phyloP scores from a whole-genome alignment of 2,888 invertebrate species.

The Disparrhopalites patrizii region DNA sequence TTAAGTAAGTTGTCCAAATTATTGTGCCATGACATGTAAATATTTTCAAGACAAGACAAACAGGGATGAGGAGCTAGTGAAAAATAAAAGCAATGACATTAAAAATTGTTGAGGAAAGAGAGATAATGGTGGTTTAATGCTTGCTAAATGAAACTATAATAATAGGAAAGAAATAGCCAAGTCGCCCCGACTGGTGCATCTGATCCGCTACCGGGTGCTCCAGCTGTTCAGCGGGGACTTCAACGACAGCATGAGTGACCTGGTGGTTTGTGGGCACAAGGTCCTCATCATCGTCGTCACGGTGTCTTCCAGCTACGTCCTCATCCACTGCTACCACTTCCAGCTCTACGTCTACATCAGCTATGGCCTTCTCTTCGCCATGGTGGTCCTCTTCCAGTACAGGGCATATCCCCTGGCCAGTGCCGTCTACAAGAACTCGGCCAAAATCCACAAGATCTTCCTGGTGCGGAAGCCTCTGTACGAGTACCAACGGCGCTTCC shows the following conservation, averaged over 20 bases:
- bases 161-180: neutral
- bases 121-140: too few species aligned
- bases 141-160: too few species aligned
- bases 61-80: too few species aligned
- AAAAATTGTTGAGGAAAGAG: too few species aligned
- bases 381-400: conserved; percentile 1
- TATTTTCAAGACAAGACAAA: too few species aligned
- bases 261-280: conserved; percentile 8
- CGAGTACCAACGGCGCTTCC: neutral
- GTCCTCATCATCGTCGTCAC: neutral
- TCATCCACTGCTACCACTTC: conserved; percentile 5
- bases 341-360: neutral
- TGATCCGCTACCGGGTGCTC: neutral
- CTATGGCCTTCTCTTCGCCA: neutral
- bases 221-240: neutral
- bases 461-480: neutral
- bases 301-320: neutral
- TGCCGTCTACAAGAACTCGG: neutral
- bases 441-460: conserved; percentile 8
- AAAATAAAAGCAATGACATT: too few species aligned
- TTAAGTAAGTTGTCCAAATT: too few species aligned
- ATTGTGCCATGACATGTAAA: too few species aligned
- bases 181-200: neutral
- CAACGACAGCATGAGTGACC: neutral
- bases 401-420: neutral